Percentiles rank a stretch among this genome's conserved stretches.
phyloP scores from a whole-genome alignment of 2,797 vertebrate genomes.

The Cetoscarus ocellatus region DNA sequence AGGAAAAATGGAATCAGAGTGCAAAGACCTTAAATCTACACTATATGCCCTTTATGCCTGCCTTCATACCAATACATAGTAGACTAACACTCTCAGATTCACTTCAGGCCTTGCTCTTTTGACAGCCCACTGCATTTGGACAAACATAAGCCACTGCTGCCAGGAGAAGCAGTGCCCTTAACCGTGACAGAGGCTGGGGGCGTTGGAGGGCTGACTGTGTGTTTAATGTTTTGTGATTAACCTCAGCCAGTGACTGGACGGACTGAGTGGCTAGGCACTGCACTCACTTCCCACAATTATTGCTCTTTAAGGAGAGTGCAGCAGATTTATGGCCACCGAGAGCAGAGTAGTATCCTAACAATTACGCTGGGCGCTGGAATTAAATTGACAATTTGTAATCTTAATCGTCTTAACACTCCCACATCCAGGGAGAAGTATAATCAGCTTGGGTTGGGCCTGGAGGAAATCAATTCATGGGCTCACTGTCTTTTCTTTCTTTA shows the following conservation, averaged over 20 bases:
- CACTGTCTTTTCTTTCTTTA: conserved; percentile 24
- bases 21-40: no score
- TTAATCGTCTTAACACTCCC: conserved; percentile 70
- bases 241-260: conserved; percentile 47
- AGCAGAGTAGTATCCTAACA: conserved; percentile 72
- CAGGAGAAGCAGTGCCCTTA: no score
- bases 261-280: conserved; percentile 31
- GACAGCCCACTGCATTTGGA: no score
- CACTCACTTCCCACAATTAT: conserved; percentile 65
- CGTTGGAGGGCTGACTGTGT: conserved; percentile 34
- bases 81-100: no score
- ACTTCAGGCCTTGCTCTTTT: no score
- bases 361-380: conserved; percentile 72
- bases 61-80: no score
- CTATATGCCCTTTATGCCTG: no score
- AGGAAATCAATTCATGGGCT: conserved; percentile 75
- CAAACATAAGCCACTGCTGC: no score
- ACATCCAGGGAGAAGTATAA: conserved; percentile 69
- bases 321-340: conserved; percentile 72
- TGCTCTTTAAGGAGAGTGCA: conserved; percentile 69
- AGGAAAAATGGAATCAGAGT: no score
- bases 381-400: conserved; percentile 84
- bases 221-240: conserved; percentile 73
- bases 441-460: conserved; percentile 61
- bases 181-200: background rate